Evolutionary conservation across 2,888 invertebrate species (phyloP), one percentile per base, ranked within the genome.

Genomic region (Drosophila birchii): DNA sequence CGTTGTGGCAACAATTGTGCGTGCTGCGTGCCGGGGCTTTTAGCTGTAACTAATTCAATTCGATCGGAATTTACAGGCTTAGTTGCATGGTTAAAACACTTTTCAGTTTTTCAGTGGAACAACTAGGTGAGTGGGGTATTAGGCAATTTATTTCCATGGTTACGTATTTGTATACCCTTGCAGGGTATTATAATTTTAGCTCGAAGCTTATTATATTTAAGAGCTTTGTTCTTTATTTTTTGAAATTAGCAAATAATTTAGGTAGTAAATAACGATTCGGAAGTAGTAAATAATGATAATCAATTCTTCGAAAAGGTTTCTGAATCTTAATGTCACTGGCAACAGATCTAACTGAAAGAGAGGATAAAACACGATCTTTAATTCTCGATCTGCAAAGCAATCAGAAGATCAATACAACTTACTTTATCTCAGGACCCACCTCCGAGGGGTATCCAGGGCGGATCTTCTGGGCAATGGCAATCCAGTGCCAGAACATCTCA

Each of bases 11-110:
- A 26, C 66, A 43, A 62, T 64, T 66, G 66, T 47, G 66, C 49
- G 64, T 49, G 64, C 47, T n/a, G 26, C 66, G 34, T 14, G 26
- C 66, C 34, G 57, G 56, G 26, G 67, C 70, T 69, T 49, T 68
- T 69, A 41, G 67, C 70, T 69, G 67, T 49, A 69, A 68, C 67
- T 68, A 68, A 68, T 68, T 68, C 55, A 68, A 69, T 68, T 68
- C 67, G 70, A 68, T 68, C 34, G 39, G 56, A 29, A 68, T 69
- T 68, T 56, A 47, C 64, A 14, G 67, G 67, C 23, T 69, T 69
- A 69, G 56, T 69, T 69, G n/a, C 66, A 39, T 20, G 64, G 66
- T 29, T 36, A 20, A 66, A 66, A 23, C 43, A 66, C 51, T 66
- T 66, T 66, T 34, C 36, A 64, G 43, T 36, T 49, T 64, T 64